Conservation (phyloP, 1,140 invertebrate genomes). For the Micrasema longulum region DNA sequence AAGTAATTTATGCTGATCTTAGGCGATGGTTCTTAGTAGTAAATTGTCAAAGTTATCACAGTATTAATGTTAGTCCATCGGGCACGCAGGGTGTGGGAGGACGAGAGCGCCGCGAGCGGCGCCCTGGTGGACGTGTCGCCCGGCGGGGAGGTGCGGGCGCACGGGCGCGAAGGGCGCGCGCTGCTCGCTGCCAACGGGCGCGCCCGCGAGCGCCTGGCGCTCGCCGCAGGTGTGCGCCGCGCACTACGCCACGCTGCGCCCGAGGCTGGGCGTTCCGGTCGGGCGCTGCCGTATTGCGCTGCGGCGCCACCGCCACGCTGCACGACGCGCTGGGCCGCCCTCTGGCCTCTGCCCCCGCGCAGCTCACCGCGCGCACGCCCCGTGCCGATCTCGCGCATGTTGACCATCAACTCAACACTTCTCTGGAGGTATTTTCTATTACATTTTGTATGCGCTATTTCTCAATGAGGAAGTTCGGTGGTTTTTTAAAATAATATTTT, state of each 20-base stretch:
- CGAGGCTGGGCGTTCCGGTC: not conserved
- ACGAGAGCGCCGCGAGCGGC: slow-evolving; percentile 14
- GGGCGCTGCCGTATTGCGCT: slow-evolving; percentile 34
- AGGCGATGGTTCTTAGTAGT: too few species aligned
- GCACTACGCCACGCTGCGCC: slow-evolving; percentile 44
- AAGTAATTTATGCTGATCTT: too few species aligned
- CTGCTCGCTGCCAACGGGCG: slow-evolving; percentile 34
- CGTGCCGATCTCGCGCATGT: slow-evolving; percentile 17
- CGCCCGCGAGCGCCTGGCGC: slow-evolving; percentile 36
- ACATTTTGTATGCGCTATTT: too few species aligned
- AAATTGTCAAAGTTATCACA: too few species aligned
- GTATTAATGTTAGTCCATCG: too few species aligned
- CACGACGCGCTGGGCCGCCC: slow-evolving; percentile 46
- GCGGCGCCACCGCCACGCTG: slow-evolving; percentile 26
- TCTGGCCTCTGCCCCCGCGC: slow-evolving; percentile 9
- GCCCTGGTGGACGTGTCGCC: slow-evolving; percentile 40
- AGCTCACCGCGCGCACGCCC: slow-evolving; percentile 14
- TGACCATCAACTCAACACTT: slow-evolving; percentile 11
- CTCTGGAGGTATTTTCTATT: slow-evolving; percentile 36
- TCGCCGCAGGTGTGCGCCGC: slow-evolving; percentile 43
- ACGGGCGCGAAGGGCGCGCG: slow-evolving; percentile 32
- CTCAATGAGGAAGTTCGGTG: too few species aligned
- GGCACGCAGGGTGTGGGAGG: slow-evolving; percentile 29
- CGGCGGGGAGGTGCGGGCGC: slow-evolving; percentile 42
- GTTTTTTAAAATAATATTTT: too few species aligned